A percentile compares a stretch with the other conserved stretches of the same genome.
These are phyloP conservation scores for Uromys caudimaculatus DNA, from an alignment of 2,797 vertebrate genomes.

Conservation along the genomic window DNA sequence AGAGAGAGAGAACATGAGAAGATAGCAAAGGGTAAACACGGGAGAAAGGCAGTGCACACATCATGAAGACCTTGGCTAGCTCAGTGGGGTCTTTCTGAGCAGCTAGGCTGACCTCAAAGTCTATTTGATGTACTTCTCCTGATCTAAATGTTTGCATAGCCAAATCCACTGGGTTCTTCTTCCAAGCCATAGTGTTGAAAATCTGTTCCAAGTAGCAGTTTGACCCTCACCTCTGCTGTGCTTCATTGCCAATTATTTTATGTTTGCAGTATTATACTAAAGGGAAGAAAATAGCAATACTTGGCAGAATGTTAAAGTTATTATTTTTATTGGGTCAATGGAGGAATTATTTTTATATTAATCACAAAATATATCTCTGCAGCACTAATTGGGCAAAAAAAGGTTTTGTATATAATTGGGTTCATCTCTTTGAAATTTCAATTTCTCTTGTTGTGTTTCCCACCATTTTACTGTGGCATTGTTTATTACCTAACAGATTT, in stretches of 20 bases:
- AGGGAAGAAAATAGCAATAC: not conserved
- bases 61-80: not conserved
- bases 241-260: conserved; percentile 15
- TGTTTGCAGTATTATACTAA: not conserved
- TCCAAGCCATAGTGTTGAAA: conserved; percentile 52
- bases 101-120: not conserved
- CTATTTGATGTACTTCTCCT: conserved; percentile 52
- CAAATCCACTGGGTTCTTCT: conserved; percentile 15
- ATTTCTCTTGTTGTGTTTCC: not conserved
- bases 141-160: conserved; percentile 39
- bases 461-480: not conserved
- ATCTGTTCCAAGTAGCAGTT: conserved; percentile 44
- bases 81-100: conserved; percentile 39
- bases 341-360: conserved; percentile 18
- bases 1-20: not conserved
- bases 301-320: conserved; percentile 7
- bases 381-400: not conserved
- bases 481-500: not conserved
- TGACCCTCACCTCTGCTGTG: conserved; percentile 20
- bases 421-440: not conserved
- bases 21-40: not conserved
- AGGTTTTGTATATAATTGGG: not conserved
- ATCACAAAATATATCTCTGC: not conserved
- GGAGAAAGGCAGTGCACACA: too few relatives aligned
- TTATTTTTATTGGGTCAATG: not conserved